Conservation (phyloP, 2,797 vertebrate species). For the Gymnopithys bicolor region DNA sequence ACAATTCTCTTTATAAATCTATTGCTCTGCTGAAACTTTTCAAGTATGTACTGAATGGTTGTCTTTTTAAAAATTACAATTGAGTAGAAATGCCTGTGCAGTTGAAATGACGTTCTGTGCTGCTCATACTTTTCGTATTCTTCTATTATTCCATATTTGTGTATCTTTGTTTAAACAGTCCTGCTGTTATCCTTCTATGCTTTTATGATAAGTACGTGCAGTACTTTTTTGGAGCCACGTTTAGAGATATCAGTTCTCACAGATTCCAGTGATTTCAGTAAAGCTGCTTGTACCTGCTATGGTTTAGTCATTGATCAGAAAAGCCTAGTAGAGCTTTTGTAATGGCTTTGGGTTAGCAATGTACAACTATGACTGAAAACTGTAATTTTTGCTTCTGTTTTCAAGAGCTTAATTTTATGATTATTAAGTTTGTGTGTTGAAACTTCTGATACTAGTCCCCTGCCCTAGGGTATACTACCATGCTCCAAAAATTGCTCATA, state of each 20-base stretch:
- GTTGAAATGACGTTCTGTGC: background rate
- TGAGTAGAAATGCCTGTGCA: slow-evolving; percentile 29
- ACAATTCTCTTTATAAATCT: slow-evolving; percentile 67
- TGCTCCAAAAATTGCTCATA: slow-evolving; percentile 32
- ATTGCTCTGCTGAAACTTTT: slow-evolving; percentile 67
- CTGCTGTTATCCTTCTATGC: background rate
- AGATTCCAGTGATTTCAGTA: background rate
- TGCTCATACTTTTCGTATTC: slow-evolving; percentile 9
- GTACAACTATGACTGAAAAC: background rate
- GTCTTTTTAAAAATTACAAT: slow-evolving; percentile 43
- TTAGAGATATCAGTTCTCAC: background rate
- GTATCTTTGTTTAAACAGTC: slow-evolving; percentile 13
- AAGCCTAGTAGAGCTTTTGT: background rate
- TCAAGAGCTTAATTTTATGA: background rate
- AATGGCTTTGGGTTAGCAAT: background rate
- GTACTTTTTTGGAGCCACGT: background rate
- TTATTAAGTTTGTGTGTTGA: slow-evolving; percentile 35
- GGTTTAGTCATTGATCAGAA: background rate
- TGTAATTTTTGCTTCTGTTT: background rate
- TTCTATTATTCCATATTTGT: background rate
- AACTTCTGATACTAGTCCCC: slow-evolving; percentile 45
- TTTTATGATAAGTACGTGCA: background rate
- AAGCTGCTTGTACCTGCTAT: background rate
- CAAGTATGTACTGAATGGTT: slow-evolving; percentile 16
- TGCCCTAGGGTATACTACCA: background rate